Base-by-base conservation (phyloP, 2,113 vertebrate genomes). In the Eulemur rufifrons region DNA sequence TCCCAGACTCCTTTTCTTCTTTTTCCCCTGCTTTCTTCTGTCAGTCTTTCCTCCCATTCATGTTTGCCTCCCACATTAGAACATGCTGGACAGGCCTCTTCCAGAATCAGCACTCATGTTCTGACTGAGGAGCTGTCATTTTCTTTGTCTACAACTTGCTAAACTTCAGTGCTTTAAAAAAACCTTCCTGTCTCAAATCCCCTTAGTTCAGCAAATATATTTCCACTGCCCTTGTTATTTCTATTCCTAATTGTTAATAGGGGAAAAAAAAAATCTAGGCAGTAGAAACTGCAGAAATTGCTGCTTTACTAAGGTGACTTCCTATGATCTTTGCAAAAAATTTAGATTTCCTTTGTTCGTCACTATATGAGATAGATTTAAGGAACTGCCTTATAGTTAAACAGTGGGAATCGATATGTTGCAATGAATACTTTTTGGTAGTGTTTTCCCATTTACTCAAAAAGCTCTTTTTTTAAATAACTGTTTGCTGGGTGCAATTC, bases 111-210 rank as follows among this genome's bases (percentile, higher is more conserved):
- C 20, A 8, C 8, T 52, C 54, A 12, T 39, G 52, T 78, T 90
- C 32, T 66, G 25, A 29, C 64, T 47, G 54, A 94, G 27, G 64
- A 50, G 56, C 71, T 91, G 63, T 59, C 78, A 91, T 74, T 92
- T 87, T 78, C 47, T 78, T 95, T 80, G 37, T 59, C 54, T 96
- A 78, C n/a, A 86, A 78, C 86, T 96, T 86, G 54, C 56, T 94
- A 95, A 95, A 56, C 78, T 63, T 78, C 21, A 85, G 42, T n/a
- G 45, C 82, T 73, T 96, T 96, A 91, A 93, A 66, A 73, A 93
- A 82, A 94, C 3, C 37, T 95, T 93, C 21, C 42, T 91, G 29
- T 42, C 42, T 95, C 15, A 94, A 68, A 21, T 95, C 34, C 32
- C 56, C 21, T 71, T 54, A 96, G 42, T 86, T 96, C 50, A 94